These are phyloP conservation scores for Nemotelus pantherinus DNA, from an alignment of 2,888 invertebrate genomes.

Conservation along the genomic window DNA sequence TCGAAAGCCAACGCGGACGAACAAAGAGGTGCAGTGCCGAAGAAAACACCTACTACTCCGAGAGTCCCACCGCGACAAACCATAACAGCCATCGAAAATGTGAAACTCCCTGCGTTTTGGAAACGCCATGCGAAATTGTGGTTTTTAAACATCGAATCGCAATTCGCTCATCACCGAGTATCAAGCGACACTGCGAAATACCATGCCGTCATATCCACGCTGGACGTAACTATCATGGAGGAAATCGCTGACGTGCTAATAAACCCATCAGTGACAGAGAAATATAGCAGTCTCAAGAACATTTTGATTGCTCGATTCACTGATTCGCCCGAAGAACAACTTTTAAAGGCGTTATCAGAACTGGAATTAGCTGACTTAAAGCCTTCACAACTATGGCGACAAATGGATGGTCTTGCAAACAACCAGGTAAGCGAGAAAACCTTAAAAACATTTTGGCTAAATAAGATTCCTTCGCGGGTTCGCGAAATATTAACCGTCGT, in stretches of 20 bases:
- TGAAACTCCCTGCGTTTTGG: slow-evolving; percentile 17
- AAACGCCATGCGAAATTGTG: background rate
- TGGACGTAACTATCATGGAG: background rate
- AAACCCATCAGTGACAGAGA: background rate
- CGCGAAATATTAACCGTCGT: no score
- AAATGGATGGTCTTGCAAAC: no score
- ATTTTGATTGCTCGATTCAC: slow-evolving; percentile 3
- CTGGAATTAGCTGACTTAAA: no score
- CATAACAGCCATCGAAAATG: background rate
- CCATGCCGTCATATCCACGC: slow-evolving; percentile 12
- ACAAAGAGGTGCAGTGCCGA: no score
- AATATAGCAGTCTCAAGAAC: background rate
- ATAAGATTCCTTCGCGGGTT: no score
- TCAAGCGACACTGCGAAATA: no score
- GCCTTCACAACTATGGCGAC: no score
- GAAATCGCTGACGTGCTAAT: slow-evolving; percentile 6
- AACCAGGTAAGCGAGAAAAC: no score
- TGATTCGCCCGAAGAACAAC: slow-evolving; percentile 4
- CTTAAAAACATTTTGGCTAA: no score
- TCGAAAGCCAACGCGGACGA: no score
- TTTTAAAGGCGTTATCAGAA: background rate
- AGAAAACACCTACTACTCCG: no score
- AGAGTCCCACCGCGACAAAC: no score
- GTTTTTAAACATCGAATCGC: background rate
- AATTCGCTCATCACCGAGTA: slow-evolving; percentile 8